Conservation (phyloP, 2,113 vertebrate species). For the Lamprotornis superbus region DNA sequence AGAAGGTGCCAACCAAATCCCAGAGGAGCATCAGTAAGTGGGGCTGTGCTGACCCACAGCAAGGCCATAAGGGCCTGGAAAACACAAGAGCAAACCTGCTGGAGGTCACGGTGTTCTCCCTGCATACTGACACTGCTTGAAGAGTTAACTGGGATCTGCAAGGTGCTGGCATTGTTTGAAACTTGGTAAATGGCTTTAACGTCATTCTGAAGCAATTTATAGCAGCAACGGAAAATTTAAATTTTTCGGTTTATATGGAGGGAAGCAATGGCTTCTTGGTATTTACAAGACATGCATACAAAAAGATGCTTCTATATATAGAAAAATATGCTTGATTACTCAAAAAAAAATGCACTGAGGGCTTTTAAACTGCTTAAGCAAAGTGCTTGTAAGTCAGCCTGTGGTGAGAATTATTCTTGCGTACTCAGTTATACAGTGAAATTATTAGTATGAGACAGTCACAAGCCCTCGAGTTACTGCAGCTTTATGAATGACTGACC, state of each 20-base stretch:
- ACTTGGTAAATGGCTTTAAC: background rate
- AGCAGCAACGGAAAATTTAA: background rate
- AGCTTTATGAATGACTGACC: background rate
- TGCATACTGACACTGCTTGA: background rate
- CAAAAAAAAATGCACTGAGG: background rate
- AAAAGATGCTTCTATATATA: background rate
- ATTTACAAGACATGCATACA: background rate
- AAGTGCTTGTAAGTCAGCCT: background rate
- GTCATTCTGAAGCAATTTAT: background rate
- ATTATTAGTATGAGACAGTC: background rate
- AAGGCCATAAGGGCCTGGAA: slow-evolving; percentile 67
- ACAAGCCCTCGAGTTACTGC: background rate
- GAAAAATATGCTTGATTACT: background rate
- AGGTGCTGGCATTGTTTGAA: background rate
- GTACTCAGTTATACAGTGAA: background rate
- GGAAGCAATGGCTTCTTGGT: background rate
- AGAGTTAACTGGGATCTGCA: background rate
- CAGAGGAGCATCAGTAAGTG: slow-evolving; percentile 75
- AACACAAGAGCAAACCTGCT: slow-evolving; percentile 80
- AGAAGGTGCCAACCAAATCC: slow-evolving; percentile 66
- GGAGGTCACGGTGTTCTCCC: background rate
- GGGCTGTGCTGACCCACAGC: slow-evolving; percentile 79
- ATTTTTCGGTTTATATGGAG: background rate
- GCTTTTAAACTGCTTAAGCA: background rate
- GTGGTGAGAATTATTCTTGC: background rate